A percentile compares a stretch with the other conserved stretches of the same genome.
These are phyloP conservation scores for Drosophila nebulosa DNA, from an alignment of 1,140 invertebrate genomes.

Conservation along the genomic window DNA sequence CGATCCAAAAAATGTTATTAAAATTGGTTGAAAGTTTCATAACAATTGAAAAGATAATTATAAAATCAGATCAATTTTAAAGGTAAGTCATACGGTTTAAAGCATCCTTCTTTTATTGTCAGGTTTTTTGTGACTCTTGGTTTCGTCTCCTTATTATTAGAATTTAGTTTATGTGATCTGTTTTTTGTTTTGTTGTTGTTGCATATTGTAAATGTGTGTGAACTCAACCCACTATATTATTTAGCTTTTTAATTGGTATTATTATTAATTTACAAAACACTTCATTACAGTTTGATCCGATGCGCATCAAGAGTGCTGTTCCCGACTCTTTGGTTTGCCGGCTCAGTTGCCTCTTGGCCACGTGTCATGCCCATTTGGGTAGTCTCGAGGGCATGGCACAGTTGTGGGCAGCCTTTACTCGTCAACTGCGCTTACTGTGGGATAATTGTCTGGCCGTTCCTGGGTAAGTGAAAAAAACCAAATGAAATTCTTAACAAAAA, in stretches of 20 bases:
- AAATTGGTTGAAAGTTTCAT: too few relatives aligned
- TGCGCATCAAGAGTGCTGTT: slow-evolving; percentile 71
- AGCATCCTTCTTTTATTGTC: too few relatives aligned
- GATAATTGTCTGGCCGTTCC: slow-evolving; percentile 90
- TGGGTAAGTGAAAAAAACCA: slow-evolving; percentile 86
- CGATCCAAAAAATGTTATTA: too few relatives aligned
- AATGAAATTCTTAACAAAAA: slow-evolving; percentile 58
- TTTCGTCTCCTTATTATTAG: too few relatives aligned
- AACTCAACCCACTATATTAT: neutral
- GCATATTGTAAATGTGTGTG: too few relatives aligned
- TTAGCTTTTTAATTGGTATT: too few relatives aligned
- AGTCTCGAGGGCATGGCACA: slow-evolving; percentile 91
- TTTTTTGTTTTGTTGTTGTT: too few relatives aligned
- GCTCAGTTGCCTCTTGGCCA: slow-evolving; percentile 89
- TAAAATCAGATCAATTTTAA: too few relatives aligned
- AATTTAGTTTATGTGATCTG: too few relatives aligned
- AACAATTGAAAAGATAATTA: too few relatives aligned
- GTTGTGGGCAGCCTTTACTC: slow-evolving; percentile 94
- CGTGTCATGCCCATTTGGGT: slow-evolving; percentile 90
- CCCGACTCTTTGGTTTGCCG: slow-evolving; percentile 91
- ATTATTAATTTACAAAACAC: neutral
- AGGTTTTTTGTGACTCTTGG: too few relatives aligned
- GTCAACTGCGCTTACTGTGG: slow-evolving; percentile 95
- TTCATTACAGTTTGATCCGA: slow-evolving; percentile 64
- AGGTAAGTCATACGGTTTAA: too few relatives aligned